Conservation (phyloP, 2,888 invertebrate species). For the Rutpela maculata region DNA sequence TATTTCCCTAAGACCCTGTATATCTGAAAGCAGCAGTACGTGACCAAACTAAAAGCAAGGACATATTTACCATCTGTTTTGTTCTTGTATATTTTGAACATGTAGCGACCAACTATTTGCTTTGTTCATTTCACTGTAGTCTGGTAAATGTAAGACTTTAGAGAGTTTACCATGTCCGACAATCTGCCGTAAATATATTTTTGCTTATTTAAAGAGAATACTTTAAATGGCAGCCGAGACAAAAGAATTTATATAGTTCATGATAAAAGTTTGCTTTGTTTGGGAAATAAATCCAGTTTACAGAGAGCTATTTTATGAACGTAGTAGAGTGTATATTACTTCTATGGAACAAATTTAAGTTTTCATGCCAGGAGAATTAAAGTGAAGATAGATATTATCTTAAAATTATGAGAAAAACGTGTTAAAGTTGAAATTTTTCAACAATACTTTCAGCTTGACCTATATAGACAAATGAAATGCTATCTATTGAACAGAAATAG, state of each 20-base stretch:
- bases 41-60: too few relatives aligned
- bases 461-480: constrained; percentile 21
- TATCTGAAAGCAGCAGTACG: too few relatives aligned
- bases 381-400: constrained; percentile 4
- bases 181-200: not conserved
- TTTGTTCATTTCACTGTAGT: not conserved
- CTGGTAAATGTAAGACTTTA: not conserved
- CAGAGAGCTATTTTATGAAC: not conserved
- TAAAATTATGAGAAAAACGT: constrained; percentile 26
- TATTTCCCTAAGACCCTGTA: too few relatives aligned
- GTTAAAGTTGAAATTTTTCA: constrained; percentile 28
- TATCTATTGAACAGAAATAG: constrained; percentile 29
- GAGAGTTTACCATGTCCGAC: not conserved
- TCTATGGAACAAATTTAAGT: constrained; percentile 3
- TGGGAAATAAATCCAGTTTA: not conserved
- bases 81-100: not conserved
- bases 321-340: not conserved
- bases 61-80: not conserved
- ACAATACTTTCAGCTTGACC: constrained; percentile 30
- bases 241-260: constrained; percentile 1
- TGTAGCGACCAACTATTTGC: not conserved
- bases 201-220: not conserved
- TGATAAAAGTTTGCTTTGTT: not conserved
- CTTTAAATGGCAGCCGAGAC: not conserved
- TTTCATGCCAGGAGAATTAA: constrained; percentile 25